Evolutionary conservation across 2,797 vertebrate genomes (phyloP).

Genomic region (Dicrostonyx torquatus): DNA sequence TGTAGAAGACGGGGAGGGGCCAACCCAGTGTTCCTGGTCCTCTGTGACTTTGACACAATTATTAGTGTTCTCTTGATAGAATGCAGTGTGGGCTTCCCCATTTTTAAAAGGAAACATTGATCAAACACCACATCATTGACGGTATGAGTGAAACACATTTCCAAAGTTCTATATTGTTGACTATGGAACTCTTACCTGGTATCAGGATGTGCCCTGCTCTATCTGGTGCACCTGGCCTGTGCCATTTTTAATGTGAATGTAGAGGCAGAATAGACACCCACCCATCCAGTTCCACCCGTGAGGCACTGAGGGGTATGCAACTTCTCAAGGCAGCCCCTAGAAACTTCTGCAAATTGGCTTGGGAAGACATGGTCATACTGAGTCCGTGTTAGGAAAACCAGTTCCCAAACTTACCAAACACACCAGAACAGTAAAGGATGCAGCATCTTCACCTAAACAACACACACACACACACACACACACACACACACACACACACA

Average conservation of each 20-base stretch:
- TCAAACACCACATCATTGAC: conserved; percentile 8
- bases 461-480: too few relatives aligned
- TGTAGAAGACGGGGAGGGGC: neutral
- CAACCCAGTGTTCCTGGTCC: neutral
- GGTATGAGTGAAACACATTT: neutral
- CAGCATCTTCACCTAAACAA: neutral
- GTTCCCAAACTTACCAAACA: neutral
- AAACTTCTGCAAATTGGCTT: neutral
- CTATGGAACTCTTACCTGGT: neutral
- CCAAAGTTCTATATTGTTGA: neutral
- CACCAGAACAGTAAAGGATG: too few relatives aligned
- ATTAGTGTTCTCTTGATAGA: neutral
- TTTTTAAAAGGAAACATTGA: conserved; percentile 23
- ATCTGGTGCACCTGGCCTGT: neutral
- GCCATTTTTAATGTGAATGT: neutral
- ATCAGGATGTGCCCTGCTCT: neutral
- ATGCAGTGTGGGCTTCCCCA: neutral
- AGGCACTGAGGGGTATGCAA: neutral
- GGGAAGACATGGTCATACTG: neutral
- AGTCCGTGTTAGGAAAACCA: too few relatives aligned
- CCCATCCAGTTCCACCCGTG: neutral
- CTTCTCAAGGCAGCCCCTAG: neutral
- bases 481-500: too few relatives aligned
- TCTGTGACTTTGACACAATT: conserved; percentile 31
- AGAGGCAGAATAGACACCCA: neutral